Conservation (phyloP, 2,888 invertebrate genomes). For the Crematogaster levior region DNA sequence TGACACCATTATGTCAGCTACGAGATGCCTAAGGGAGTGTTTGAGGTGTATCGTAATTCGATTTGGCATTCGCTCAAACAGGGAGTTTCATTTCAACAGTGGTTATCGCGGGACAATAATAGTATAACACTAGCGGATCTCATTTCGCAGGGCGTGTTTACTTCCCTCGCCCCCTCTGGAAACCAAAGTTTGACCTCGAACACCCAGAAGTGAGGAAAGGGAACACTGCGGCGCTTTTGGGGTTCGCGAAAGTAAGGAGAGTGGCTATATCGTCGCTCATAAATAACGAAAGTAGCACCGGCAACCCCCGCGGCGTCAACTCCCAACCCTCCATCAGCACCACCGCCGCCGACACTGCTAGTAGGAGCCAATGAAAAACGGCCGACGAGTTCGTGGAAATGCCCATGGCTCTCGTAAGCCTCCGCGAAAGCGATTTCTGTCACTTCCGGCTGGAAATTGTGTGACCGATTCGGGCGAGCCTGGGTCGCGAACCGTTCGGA, state of each 20-base stretch:
- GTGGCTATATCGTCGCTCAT: constrained; percentile 77
- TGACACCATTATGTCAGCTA: neutral
- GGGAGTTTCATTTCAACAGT: constrained; percentile 15
- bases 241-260: constrained; percentile 68
- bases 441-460: constrained; percentile 62
- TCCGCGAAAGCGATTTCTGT: constrained; percentile 70
- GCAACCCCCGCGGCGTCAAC: constrained; percentile 73
- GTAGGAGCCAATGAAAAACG: constrained; percentile 75
- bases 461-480: constrained; percentile 23
- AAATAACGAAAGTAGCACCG: constrained; percentile 81
- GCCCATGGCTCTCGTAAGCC: constrained; percentile 59
- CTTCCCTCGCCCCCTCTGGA: constrained; percentile 53
- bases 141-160: constrained; percentile 66
- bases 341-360: constrained; percentile 52
- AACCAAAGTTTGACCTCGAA: constrained; percentile 71
- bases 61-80: neutral
- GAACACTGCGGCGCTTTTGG: constrained; percentile 45
- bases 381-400: constrained; percentile 69
- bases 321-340: constrained; percentile 66
- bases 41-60: neutral
- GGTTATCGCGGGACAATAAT: constrained; percentile 67
- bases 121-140: constrained; percentile 68
- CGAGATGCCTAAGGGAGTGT: neutral
- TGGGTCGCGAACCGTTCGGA: neutral
- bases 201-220: constrained; percentile 61